Evolutionary conservation across 2,113 vertebrate species (phyloP).

Genomic region (Bos taurus): ARS-UCD2.0 NC_037348.1:18618001-18618500

Average conservation of each 20-base stretch:
- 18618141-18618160: neutral
- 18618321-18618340: neutral
- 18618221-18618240: neutral
- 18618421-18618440: neutral
- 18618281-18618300: neutral
- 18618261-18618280: neutral
- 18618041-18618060: no score
- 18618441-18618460: neutral
- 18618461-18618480: neutral
- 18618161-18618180: neutral
- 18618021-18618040: no score
- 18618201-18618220: neutral
- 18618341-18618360: neutral
- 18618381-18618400: neutral
- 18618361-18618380: neutral
- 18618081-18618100: accelerated
- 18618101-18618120: neutral
- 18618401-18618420: neutral
- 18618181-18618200: neutral
- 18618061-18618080: neutral
- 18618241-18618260: neutral
- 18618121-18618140: neutral
- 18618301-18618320: neutral
- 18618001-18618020: no score
- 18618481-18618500: neutral